Conservation (phyloP, 2,888 invertebrate genomes). For the Acanthosepion esculentum region DNA sequence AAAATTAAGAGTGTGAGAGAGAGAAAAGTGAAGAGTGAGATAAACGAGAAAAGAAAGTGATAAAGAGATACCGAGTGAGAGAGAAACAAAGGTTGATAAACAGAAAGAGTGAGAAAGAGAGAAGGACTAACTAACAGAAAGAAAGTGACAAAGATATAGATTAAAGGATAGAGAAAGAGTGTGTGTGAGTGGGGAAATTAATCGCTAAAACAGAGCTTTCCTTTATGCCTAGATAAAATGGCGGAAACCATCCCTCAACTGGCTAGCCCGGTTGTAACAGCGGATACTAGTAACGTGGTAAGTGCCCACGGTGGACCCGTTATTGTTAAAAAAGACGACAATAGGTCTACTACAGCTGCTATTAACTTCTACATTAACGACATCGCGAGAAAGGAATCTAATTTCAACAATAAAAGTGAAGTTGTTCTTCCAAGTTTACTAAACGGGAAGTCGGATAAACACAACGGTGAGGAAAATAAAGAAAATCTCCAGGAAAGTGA, state of each 20-base stretch:
- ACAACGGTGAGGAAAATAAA: background rate
- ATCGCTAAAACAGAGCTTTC: background rate
- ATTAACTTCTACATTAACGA: constrained; percentile 21
- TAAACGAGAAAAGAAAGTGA: background rate
- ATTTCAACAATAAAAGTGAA: background rate
- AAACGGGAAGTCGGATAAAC: background rate
- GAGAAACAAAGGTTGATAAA: background rate
- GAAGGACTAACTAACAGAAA: background rate
- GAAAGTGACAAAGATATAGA: background rate
- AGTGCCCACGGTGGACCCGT: constrained; percentile 20
- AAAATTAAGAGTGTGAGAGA: background rate
- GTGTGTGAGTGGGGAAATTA: background rate
- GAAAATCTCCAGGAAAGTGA: background rate
- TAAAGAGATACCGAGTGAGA: background rate
- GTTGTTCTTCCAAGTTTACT: background rate
- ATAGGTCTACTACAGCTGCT: background rate
- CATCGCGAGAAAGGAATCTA: background rate
- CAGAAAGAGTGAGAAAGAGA: background rate
- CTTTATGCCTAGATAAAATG: background rate
- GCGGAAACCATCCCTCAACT: background rate
- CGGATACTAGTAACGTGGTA: background rate
- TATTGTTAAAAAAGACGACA: background rate
- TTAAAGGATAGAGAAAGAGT: background rate
- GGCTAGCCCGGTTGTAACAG: constrained; percentile 18
- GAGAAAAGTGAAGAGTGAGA: background rate